Conservation (phyloP, 2,797 vertebrate species). For the Rallus crepitans region DNA sequence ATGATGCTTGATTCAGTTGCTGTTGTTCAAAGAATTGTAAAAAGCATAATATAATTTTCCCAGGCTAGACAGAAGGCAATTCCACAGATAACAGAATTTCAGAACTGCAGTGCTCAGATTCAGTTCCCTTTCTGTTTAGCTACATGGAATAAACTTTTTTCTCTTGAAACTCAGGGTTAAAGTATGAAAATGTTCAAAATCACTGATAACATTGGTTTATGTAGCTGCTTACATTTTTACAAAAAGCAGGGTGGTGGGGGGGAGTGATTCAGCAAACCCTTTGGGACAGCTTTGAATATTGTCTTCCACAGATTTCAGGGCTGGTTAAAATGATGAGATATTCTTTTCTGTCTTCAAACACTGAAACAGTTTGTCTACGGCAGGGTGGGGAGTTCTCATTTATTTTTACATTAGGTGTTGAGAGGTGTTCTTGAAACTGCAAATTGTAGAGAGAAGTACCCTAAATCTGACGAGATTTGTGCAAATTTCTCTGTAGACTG, state of each 20-base stretch:
- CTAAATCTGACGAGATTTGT: background rate
- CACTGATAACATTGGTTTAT: background rate
- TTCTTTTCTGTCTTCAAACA: background rate
- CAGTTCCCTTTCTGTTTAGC: background rate
- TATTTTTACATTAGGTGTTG: slow-evolving; percentile 23
- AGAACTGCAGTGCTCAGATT: background rate
- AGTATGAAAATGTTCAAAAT: background rate
- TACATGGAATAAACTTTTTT: background rate
- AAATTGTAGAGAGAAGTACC: background rate
- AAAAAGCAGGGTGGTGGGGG: background rate
- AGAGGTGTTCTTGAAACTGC: background rate
- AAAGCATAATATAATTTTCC: background rate
- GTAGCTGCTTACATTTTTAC: background rate
- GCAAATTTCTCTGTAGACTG: background rate
- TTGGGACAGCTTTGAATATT: background rate
- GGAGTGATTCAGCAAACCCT: background rate
- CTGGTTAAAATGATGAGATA: background rate
- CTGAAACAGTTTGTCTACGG: background rate
- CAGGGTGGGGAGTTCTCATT: background rate
- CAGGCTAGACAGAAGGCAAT: background rate
- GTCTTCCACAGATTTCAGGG: background rate
- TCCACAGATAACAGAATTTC: background rate
- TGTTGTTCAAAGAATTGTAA: background rate
- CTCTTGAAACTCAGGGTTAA: background rate
- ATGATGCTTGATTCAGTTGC: background rate